Base-by-base conservation (phyloP, 2,113 vertebrate species). In the Clarias macrocephalus region DNA sequence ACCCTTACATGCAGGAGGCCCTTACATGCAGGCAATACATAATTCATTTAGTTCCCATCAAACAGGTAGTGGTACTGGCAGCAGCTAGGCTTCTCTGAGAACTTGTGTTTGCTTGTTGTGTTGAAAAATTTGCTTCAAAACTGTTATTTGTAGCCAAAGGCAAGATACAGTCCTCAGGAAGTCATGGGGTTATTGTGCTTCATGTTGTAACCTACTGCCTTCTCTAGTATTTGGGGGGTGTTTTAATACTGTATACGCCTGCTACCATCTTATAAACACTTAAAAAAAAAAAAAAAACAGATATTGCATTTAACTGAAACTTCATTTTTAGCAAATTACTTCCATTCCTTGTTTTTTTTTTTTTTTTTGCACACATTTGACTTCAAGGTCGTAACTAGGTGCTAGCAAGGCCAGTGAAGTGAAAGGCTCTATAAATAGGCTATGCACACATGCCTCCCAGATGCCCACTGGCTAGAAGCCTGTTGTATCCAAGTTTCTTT, bases 31-130 rank as follows among this genome's bases (percentile, higher is more conserved):
- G 92, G 60, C 86, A 91, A 94, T 94, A 91, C 92, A 94, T 95
- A 94, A 95, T 94, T 93, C 84, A 94, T 94, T 91, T 81, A 85
- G 93, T 93, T 94, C 92, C 92, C 94, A 95, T 94, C 92, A 94
- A 93, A 94, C 93, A 92, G 91, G 91, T 91, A 91, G 89, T 90
- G 89, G 93, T 91, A 92, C 91, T 92, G 93, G 92, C 91, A 93
- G 91, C 91, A 92, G 86, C 87, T 89, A 82, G 70, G 65, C 82
- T 91, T 91, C 91, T 92, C 92, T 86, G 54, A 82, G 62, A 6
- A 13, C 63, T 79, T 54, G 6, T 77, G 60, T 79, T 77, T 30
- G 42, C n/a, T 87, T 82, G 48, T 57, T 89, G 82, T 85, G 60
- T 48, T 89, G 37, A 87, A 85, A 72, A 73, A 86, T 84, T 56